Base-by-base conservation (phyloP, 2,888 invertebrate genomes). In the Scaptodrosophila latifasciaeformis region DNA sequence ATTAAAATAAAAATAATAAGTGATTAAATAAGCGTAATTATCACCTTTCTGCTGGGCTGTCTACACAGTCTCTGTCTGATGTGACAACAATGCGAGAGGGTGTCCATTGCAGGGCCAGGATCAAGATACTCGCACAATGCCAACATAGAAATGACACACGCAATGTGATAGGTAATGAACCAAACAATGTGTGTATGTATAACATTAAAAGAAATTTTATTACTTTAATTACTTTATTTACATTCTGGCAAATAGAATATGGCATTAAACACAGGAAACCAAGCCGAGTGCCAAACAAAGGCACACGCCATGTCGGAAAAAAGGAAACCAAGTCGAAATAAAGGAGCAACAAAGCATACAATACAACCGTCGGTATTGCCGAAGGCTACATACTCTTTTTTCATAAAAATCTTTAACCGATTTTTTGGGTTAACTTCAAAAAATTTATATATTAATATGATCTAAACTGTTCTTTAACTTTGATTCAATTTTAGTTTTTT, bases 11-110 rank as follows among this genome's bases (percentile, higher is more conserved):
- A 62, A 74, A 63, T 63, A 77, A 66, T 70, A 75, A 82, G 82
- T 77, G 81, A 75, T 82, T 81, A 84, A 83, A 83, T 82, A 84
- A 84, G 69, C 64, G 81, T 84, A 83, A 84, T 84, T 83, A 84
- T 83, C 84, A 82, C 80, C 81, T 83, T 70, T 67, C 69, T 55
- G 60, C 34, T 34, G 34, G 12, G n/a, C 2, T 15, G 15, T 2
- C 12, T 6, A 7, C 34, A 13, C 12, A 34, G 37, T 7, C 24
- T 5, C 24, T 7, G 24, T 7, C 37, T 72, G 71, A 66, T 60
- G 66, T 61, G 65, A 56, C 58, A 43, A 56, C 50, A 61, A 57
- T 51, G 62, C n/a, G n/a, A n/a, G 17, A 55, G 43, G 19, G 21
- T 17, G 37, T n/a, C 39, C 37, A 13, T 37, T 39, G 53, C 35